A percentile compares a stretch with the other conserved stretches of the same genome.
phyloP scores from a whole-genome alignment of 2,113 vertebrate genomes.

The Nibea coibor region DNA sequence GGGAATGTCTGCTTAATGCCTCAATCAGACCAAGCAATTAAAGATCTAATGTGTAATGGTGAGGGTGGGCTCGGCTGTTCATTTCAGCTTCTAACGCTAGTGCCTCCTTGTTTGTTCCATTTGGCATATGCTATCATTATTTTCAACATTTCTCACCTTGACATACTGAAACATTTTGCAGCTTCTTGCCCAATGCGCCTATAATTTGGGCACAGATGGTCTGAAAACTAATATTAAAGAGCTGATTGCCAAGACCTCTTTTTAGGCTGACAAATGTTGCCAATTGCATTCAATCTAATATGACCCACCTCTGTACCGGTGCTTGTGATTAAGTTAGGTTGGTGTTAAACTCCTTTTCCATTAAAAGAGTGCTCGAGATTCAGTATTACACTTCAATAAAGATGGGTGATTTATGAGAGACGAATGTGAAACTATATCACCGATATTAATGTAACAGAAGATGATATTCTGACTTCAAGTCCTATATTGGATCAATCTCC shows the following conservation, averaged over 20 bases:
- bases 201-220: constrained; percentile 48
- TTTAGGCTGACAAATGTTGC: constrained; percentile 8
- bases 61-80: background rate
- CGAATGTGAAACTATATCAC: background rate
- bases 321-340: constrained; percentile 8
- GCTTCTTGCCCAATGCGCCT: constrained; percentile 13
- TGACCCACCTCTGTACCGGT: constrained; percentile 16
- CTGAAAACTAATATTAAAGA: constrained; percentile 30
- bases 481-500: background rate
- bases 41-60: background rate
- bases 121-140: constrained; percentile 29
- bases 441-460: background rate
- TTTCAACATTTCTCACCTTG: constrained; percentile 31
- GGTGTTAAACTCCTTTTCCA: background rate
- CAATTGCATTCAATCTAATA: constrained; percentile 10
- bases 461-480: background rate
- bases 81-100: background rate
- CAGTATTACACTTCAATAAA: background rate
- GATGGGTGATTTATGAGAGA: background rate
- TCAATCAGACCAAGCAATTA: background rate
- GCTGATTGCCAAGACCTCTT: constrained; percentile 22
- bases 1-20: background rate
- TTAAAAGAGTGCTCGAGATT: constrained; percentile 5
- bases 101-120: constrained; percentile 1
- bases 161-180: constrained; percentile 35